phyloP scores from a whole-genome alignment of 2,888 invertebrate genomes.

The Synanthedon tipuliformis region DNA sequence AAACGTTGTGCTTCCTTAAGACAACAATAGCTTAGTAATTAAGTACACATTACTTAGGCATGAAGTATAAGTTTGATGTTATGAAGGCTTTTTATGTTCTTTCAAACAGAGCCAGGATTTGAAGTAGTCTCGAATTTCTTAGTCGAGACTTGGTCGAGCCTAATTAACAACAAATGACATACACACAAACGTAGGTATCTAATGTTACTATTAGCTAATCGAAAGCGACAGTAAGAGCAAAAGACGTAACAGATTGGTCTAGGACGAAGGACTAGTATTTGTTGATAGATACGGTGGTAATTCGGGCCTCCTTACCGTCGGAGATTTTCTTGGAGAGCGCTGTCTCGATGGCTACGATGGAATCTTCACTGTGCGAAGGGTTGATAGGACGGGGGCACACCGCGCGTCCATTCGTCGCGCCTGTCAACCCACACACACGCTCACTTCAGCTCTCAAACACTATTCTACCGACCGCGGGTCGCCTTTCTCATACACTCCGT shows the following conservation, averaged over 20 bases:
- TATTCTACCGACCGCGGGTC: not conserved
- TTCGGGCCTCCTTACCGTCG: conserved; percentile 75
- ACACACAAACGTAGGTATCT: conserved; percentile 8
- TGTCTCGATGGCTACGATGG: conserved; percentile 76
- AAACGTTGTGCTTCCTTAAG: no score
- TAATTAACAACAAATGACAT: conserved; percentile 6
- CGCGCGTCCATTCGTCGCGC: conserved; percentile 53
- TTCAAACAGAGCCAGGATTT: no score
- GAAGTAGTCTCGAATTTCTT: no score
- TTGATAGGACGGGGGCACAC: conserved; percentile 60
- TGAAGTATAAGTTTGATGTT: no score
- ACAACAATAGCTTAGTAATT: no score
- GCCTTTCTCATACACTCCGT: conserved; percentile 1
- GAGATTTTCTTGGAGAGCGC: conserved; percentile 85
- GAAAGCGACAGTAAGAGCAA: conserved; percentile 50
- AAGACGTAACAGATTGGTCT: conserved; percentile 34
- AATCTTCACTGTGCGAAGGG: conserved; percentile 84
- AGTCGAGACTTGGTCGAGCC: conserved; percentile 1
- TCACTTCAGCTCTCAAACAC: conserved; percentile 43
- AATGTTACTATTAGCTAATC: conserved; percentile 20
- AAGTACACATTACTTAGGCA: no score
- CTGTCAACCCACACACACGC: conserved; percentile 63
- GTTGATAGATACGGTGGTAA: conserved; percentile 16
- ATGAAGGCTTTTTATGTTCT: no score
- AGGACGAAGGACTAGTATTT: conserved; percentile 30